Evolutionary conservation across 2,888 invertebrate species (phyloP).

Genomic region (Periphyllus acericola): DNA sequence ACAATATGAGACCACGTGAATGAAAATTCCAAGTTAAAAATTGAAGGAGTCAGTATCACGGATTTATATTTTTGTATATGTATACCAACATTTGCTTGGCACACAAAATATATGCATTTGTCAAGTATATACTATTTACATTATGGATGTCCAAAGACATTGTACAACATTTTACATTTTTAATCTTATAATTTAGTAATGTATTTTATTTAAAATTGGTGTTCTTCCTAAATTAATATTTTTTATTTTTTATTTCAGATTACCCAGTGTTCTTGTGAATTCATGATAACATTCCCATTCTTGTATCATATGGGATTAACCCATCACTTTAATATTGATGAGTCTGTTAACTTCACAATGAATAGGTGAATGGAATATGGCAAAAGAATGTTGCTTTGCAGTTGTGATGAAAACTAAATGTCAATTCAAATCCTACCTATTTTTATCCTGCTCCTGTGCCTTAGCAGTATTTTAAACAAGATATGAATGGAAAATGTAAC

Average conservation of each 20-base stretch:
- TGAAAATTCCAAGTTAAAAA: slow-evolving; percentile 93
- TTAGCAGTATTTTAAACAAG: too few relatives aligned
- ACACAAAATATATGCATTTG: slow-evolving; percentile 99
- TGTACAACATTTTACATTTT: slow-evolving; percentile 68
- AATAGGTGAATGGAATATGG: slow-evolving; percentile 99
- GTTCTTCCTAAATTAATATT: slow-evolving; percentile 83
- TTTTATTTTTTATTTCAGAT: slow-evolving; percentile 72
- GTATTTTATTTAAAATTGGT: slow-evolving; percentile 73
- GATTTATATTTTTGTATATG: slow-evolving; percentile 99
- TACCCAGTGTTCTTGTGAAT: slow-evolving; percentile 94
- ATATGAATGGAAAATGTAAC: too few relatives aligned
- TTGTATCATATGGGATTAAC: slow-evolving; percentile 99
- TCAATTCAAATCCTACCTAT: slow-evolving; percentile 89
- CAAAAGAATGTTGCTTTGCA: slow-evolving; percentile 80
- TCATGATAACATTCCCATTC: slow-evolving; percentile 99
- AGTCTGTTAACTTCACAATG: slow-evolving; percentile 98
- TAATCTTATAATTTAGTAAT: not conserved
- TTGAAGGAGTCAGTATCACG: slow-evolving; percentile 97
- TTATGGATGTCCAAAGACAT: slow-evolving; percentile 96
- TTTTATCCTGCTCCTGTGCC: too few relatives aligned
- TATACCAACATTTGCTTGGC: slow-evolving; percentile 99
- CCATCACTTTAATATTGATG: slow-evolving; percentile 98
- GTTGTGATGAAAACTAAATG: slow-evolving; percentile 89
- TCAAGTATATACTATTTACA: slow-evolving; percentile 99
- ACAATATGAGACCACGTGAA: slow-evolving; percentile 95